These are phyloP conservation scores for Ditula angustiorana DNA, from an alignment of 2,888 invertebrate species.

Conservation along the genomic window DNA sequence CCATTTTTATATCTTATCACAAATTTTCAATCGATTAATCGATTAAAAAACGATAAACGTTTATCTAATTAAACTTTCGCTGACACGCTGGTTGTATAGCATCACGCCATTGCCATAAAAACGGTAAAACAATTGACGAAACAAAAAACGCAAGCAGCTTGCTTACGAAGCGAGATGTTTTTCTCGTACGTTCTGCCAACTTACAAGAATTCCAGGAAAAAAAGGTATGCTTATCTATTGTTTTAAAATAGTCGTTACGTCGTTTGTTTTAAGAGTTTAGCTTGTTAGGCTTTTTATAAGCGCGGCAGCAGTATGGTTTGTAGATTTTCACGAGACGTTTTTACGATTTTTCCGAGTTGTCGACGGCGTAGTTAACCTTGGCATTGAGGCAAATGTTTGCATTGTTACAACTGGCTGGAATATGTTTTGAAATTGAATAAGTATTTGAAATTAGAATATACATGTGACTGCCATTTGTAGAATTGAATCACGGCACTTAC, in stretches of 20 bases:
- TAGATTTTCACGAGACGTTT: conserved; percentile 17
- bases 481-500: too few relatives aligned
- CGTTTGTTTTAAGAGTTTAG: not conserved
- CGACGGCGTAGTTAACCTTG: conserved; percentile 20
- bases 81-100: conserved; percentile 5
- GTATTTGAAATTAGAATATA: not conserved
- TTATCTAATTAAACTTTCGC: conserved; percentile 35
- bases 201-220: conserved; percentile 6
- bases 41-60: conserved; percentile 1
- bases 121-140: conserved; percentile 18
- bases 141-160: too few relatives aligned
- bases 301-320: not conserved
- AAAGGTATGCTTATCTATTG: not conserved
- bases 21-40: not conserved
- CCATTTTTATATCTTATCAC: not conserved
- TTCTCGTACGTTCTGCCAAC: conserved; percentile 19
- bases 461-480: too few relatives aligned
- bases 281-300: not conserved
- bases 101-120: conserved; percentile 30
- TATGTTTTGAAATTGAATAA: not conserved
- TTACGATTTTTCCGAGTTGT: conserved; percentile 24
- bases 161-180: conserved; percentile 23
- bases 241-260: not conserved
- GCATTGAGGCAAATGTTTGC: conserved; percentile 28
- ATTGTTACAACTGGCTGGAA: conserved; percentile 12